Base-by-base conservation (phyloP, 1,140 invertebrate genomes). In the Mamestra configurata region DNA sequence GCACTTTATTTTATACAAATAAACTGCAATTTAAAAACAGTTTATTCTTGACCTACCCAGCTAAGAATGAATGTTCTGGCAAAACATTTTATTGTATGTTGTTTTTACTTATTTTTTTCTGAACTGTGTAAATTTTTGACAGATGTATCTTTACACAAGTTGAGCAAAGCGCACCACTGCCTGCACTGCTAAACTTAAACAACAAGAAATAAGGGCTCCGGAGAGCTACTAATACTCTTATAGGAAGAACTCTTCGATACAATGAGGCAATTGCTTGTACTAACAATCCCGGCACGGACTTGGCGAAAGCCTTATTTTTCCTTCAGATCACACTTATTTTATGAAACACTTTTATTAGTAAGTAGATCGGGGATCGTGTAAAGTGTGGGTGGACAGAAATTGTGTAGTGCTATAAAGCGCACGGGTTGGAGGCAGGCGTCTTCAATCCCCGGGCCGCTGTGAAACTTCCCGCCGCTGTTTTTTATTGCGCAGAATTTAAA, bases 401-500 rank as follows among this genome's bases (percentile, higher is more conserved):
- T 81, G 86, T 86, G 82, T 87, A 91, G 88, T 88, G 89, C 87
- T 85, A 86, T 84, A 87, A 61, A 71, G 76, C 79, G 82, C 82
- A 84, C 86, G 83, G 81, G 87, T 82, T 88, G 87, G 73, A 81
- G 77, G 82, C 79, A 84, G 80, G 87, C 90, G 86, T 89, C 90
- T 90, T 86, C 91, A 90, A 90, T 90, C 89, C 92, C 91, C 89
- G 89, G 91, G 88, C 88, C 91, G 88, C 87, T 89, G 88, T 88
- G 86, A 94, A 95, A 93, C 89, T 94, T 94, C 90, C 87, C 89
- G 91, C 87, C 90, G 88, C 91, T 93, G 92, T 95, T 95, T 95
- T 95, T 94, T 95, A 94, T 95, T 95, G 92, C 93, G 92, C 91
- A 85, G 91, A 93, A 95, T 95, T 94, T 95, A 95, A 95, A 95